Evolutionary conservation across 2,888 invertebrate species (phyloP).

Genomic region (Incurvaria masculella): DNA sequence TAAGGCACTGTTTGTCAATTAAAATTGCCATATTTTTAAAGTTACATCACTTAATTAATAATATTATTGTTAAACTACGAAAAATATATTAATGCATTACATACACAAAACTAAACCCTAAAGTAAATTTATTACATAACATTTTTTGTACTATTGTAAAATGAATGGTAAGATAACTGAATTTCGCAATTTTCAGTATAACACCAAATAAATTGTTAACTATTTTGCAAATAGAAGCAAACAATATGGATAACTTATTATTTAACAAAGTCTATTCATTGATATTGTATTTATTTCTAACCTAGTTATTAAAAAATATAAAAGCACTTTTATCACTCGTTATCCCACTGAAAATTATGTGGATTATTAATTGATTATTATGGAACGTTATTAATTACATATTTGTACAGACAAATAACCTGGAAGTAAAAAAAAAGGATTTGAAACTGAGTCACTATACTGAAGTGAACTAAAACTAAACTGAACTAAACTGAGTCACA

Average conservation of each 20-base stretch:
- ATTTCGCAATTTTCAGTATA: neutral
- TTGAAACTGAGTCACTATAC: too few relatives aligned
- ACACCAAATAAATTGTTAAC: conserved; percentile 11
- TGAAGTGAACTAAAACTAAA: too few relatives aligned
- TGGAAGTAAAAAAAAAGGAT: conserved; percentile 28
- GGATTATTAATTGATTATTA: conserved; percentile 10
- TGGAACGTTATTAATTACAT: neutral
- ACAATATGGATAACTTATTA: too few relatives aligned
- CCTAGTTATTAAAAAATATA: too few relatives aligned
- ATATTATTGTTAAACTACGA: neutral
- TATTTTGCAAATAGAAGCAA: conserved; percentile 5
- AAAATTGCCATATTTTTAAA: conserved; percentile 2
- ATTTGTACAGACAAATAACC: neutral
- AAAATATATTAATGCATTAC: neutral
- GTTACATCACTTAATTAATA: conserved; percentile 5
- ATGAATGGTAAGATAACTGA: conserved; percentile 9
- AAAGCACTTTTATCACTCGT: too few relatives aligned
- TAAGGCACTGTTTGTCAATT: conserved; percentile 3
- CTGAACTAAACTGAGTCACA: too few relatives aligned
- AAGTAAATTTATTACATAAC: too few relatives aligned
- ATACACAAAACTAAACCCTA: too few relatives aligned
- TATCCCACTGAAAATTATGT: too few relatives aligned
- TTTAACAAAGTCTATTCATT: too few relatives aligned
- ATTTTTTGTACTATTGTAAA: too few relatives aligned
- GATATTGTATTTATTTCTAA: too few relatives aligned